Conservation (phyloP, 2,888 invertebrate genomes). For the Epistrophella euchroma region DNA sequence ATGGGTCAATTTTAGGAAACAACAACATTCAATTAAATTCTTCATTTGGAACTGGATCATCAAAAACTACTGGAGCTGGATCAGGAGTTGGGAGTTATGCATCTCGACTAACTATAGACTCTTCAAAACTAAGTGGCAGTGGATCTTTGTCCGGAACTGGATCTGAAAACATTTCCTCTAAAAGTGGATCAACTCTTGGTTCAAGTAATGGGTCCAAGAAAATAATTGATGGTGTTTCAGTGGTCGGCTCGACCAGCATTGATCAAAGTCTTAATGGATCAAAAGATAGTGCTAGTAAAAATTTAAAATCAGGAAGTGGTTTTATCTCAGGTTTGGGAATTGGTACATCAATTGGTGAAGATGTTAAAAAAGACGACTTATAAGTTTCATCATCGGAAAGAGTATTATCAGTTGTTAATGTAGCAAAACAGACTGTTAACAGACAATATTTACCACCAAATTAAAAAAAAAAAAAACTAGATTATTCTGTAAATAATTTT, state of each 20-base stretch:
- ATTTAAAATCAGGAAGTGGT: neutral
- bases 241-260: neutral
- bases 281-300: neutral
- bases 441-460: slow-evolving; percentile 7
- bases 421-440: neutral
- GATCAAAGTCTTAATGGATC: neutral
- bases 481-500: neutral
- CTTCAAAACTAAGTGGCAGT: neutral
- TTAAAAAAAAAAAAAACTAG: neutral
- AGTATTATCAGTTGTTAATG: too few species aligned
- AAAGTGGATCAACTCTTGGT: neutral
- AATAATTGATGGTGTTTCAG: slow-evolving; percentile 9
- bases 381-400: neutral
- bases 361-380: neutral
- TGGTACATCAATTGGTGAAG: slow-evolving; percentile 18
- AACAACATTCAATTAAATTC: neutral
- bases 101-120: neutral
- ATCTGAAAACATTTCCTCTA: neutral
- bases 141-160: neutral
- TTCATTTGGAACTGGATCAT: neutral
- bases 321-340: slow-evolving; percentile 13
- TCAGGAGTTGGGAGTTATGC: neutral
- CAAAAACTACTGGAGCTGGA: neutral
- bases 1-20: neutral
- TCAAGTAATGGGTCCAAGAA: neutral